These are phyloP conservation scores for Laterallus jamaicensis DNA, from an alignment of 2,113 vertebrate genomes.

Conservation along the genomic window DNA sequence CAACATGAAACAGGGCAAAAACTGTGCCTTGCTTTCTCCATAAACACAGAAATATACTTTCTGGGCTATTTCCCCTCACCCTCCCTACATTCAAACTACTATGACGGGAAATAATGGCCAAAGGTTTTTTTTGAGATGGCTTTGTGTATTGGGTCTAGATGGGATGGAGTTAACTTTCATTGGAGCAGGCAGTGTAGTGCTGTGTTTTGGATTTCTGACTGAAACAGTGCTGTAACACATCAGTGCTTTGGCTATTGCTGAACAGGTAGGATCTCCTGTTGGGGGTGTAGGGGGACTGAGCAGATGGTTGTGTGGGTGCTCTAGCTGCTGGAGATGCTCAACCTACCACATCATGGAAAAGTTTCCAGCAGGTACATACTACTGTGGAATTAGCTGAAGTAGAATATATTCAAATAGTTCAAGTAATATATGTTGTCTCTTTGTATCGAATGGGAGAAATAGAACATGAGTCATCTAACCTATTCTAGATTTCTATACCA, in stretches of 20 bases:
- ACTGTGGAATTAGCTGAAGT: neutral
- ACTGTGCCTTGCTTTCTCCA: neutral
- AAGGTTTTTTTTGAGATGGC: neutral
- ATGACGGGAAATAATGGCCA: neutral
- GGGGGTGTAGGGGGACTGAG: neutral
- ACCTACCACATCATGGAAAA: neutral
- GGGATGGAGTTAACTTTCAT: neutral
- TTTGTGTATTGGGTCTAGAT: neutral
- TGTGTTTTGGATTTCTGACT: neutral
- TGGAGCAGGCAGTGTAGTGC: neutral
- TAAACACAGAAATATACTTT: neutral
- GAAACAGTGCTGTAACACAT: neutral
- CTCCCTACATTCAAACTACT: neutral
- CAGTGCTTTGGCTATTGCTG: neutral
- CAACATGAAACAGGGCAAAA: neutral
- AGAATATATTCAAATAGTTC: neutral
- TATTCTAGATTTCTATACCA: neutral
- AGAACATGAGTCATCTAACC: neutral
- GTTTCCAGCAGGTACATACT: neutral
- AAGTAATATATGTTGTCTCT: neutral
- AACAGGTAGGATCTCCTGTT: neutral
- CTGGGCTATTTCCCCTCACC: neutral
- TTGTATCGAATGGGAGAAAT: neutral
- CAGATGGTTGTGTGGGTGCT: rapidly evolving
- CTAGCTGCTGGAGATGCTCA: neutral